phyloP scores from a whole-genome alignment of 2,888 invertebrate genomes.

The Patella pellucida region DNA sequence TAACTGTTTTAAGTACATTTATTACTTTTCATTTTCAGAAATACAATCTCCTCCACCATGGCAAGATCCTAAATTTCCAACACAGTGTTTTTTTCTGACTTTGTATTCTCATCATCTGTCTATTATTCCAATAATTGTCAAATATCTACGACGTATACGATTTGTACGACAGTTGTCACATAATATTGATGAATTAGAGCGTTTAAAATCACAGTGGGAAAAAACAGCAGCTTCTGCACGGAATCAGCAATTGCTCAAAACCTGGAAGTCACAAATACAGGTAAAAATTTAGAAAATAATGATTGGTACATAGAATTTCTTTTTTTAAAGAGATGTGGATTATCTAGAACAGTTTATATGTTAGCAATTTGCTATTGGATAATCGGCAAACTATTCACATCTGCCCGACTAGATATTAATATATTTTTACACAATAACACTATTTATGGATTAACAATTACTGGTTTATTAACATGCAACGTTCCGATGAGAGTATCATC shows the following conservation, averaged over 20 bases:
- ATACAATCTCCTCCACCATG: constrained; percentile 69
- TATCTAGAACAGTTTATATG: no score
- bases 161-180: constrained; percentile 85
- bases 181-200: constrained; percentile 65
- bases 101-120: constrained; percentile 94
- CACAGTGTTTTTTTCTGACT: constrained; percentile 97
- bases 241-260: constrained; percentile 85
- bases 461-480: no score
- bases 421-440: no score
- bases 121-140: constrained; percentile 88
- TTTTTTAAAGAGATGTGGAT: no score
- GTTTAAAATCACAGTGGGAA: constrained; percentile 75
- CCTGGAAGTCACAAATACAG: constrained; percentile 90
- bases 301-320: no score
- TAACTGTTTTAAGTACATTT: no score
- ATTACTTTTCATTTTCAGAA: constrained; percentile 26
- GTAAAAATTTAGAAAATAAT: constrained; percentile 39
- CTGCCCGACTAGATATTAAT: no score
- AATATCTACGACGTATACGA: constrained; percentile 82
- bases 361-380: not conserved
- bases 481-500: no score
- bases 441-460: no score
- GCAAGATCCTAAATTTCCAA: constrained; percentile 90
- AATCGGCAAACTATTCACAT: no score
- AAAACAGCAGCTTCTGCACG: constrained; percentile 69